These are phyloP conservation scores for Dryocosmus kuriphilus DNA, from an alignment of 2,888 invertebrate genomes.

Conservation along the genomic window DNA sequence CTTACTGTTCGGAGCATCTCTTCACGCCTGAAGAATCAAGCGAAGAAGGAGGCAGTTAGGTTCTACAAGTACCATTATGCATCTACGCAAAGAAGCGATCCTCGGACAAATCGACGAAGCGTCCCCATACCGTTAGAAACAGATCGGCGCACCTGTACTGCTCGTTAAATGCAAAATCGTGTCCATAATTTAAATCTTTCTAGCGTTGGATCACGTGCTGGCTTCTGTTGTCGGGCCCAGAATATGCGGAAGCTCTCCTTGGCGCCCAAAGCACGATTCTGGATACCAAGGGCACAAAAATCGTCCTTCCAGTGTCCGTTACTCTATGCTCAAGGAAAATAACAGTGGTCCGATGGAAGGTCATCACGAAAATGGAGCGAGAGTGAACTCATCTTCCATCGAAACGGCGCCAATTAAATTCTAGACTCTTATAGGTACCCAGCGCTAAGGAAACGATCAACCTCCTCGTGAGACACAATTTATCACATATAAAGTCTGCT, in stretches of 20 bases:
- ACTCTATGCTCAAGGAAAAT: constrained; percentile 35
- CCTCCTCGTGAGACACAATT: neutral
- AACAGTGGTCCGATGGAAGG: constrained; percentile 35
- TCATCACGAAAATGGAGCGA: constrained; percentile 29
- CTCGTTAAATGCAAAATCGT: constrained; percentile 69
- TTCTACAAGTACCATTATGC: constrained; percentile 35
- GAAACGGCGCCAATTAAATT: constrained; percentile 25
- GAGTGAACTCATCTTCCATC: constrained; percentile 30
- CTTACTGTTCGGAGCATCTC: constrained; percentile 54
- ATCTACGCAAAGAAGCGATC: constrained; percentile 58
- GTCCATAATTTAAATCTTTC: constrained; percentile 62
- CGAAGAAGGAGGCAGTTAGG: constrained; percentile 53
- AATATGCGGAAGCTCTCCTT: constrained; percentile 34
- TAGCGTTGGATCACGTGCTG: constrained; percentile 47
- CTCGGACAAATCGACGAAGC: constrained; percentile 69
- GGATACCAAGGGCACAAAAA: constrained; percentile 38
- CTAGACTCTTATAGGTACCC: neutral
- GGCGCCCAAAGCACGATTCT: constrained; percentile 40
- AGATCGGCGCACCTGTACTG: constrained; percentile 61
- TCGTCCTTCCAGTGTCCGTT: constrained; percentile 31
- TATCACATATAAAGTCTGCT: neutral
- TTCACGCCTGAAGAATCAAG: constrained; percentile 59
- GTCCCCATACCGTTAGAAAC: constrained; percentile 70
- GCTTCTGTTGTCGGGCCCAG: constrained; percentile 38
- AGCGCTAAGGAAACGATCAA: constrained; percentile 11